Evolutionary conservation across 2,888 invertebrate species (phyloP), one percentile per base, ranked within the genome.

Genomic region (Lypha dubia): DNA sequence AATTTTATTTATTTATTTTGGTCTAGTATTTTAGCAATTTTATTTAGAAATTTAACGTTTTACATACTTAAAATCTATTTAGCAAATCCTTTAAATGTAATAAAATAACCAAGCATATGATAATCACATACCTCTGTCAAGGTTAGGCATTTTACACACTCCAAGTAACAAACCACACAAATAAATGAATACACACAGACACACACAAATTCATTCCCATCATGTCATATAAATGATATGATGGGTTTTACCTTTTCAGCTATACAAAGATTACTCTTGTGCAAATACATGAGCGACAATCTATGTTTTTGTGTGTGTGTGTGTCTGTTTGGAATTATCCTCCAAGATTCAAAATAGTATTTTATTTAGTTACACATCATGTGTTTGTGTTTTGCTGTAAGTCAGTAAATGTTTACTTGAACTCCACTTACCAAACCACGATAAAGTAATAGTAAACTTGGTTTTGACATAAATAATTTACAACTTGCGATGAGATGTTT

Each of bases 381-480:
- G 1, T 9, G 17, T 51, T 41, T 41, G 20, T 51, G 28, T 1
- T 9, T 22, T n/a, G 44, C 32, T 35, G 41, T 41, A 8, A 28
- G 15, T 49, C 11, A 5, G 20, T 60, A 8, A 7, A 20, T 38
- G n/a, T 38, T 20, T 32, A 32, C 24, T 35, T 56, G 5, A 38
- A 20, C 46, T 58, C 2, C 46, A 62, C 46, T 62, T 20, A 68
- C 60, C 46, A 68, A 83, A 79, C 83, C 79, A 75, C 67, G 49
- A 28, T 60, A 77, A 60, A 58, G 35, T 35, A 53, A 58, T 83
- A 74, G 83, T 74, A 32, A 79, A 83, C 63, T 83, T 79, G 74
- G 68, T 58, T 75, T 70, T 75, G 74, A 60, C 70, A 79, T 79
- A 74, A 74, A 79, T 79, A 63, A 79, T 83, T 79, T 63, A 79